phyloP scores from a whole-genome alignment of 1,140 invertebrate genomes.

The Drosophila parabipectinata region DNA sequence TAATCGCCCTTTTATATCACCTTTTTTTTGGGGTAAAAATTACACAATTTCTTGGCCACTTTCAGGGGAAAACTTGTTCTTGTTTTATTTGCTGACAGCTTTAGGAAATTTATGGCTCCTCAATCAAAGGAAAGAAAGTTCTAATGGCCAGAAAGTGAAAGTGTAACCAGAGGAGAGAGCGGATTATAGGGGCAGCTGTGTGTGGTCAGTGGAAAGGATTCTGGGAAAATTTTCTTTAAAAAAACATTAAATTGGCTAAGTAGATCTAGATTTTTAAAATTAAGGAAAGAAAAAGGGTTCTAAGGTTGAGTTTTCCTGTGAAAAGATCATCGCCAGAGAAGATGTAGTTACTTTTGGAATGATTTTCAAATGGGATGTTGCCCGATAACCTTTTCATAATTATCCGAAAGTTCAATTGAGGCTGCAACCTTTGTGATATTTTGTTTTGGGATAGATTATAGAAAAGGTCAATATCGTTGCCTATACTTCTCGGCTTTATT shows the following conservation, averaged over 20 bases:
- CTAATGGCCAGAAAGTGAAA: constrained; percentile 38
- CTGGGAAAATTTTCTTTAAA: constrained; percentile 27
- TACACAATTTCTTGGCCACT: constrained; percentile 57
- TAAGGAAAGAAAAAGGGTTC: constrained; percentile 3
- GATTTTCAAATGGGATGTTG: constrained; percentile 31
- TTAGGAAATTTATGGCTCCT: constrained; percentile 49
- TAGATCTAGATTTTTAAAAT: constrained; percentile 3
- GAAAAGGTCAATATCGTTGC: not conserved
- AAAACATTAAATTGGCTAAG: constrained; percentile 23
- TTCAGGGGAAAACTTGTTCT: constrained; percentile 57
- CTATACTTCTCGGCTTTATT: not conserved
- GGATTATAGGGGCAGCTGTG: constrained; percentile 19
- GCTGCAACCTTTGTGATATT: constrained; percentile 9
- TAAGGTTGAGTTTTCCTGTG: not conserved
- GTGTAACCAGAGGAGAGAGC: constrained; percentile 28
- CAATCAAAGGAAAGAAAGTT: constrained; percentile 50
- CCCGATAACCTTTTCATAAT: constrained; percentile 12
- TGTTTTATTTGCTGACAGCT: constrained; percentile 46
- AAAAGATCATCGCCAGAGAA: constrained; percentile 11
- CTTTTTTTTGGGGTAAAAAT: constrained; percentile 67
- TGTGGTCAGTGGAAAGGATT: constrained; percentile 39
- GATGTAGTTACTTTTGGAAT: not conserved
- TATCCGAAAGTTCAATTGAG: constrained; percentile 25
- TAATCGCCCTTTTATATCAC: constrained; percentile 31
- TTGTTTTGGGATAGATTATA: not conserved